Base-by-base conservation (phyloP, 2,113 vertebrate species). In the Lathamus discolor region DNA sequence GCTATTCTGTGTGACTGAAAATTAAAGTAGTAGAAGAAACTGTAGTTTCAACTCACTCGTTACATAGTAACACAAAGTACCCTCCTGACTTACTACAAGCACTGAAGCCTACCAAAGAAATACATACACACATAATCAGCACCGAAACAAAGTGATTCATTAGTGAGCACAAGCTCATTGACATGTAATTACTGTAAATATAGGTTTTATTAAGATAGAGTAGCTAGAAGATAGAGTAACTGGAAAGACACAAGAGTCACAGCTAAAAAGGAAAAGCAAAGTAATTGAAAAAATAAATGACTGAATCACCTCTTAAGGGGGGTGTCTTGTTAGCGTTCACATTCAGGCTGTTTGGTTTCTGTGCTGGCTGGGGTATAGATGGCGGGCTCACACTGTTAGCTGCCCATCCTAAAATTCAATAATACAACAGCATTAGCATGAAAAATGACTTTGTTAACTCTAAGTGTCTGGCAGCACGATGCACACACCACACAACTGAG, bases 371-470 rank as follows among this genome's bases (percentile, higher is more conserved):
- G 84, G 97, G 86, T 66, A 91, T 27, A 63, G 97, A 59, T 3
- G 97, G 96, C 16, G 95, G 92, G 72, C 43, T 96, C 69, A 80
- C 81, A 52, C 37, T 96, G 88, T 82, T 92, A 66, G 96, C 97
- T 92, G 97, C 93, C 98, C 98, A 98, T 80, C 98, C 99, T 99
- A 95, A 77, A 98, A 98, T 93, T 90, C 81, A 96, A 83, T 35
- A 95, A 89, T 20, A 95, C 35, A 97, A 92, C 77, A 55, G 52
- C 25, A 57, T 96, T 91, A 97, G 70, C 15, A 6, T 39, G 35
- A 75, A 49, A 35, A 78, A 73, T 62, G 63, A 37, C 63, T 88
- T 57, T 48, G 43, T 43, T 55, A 76, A 41, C 49, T 64, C 43
- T 1, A 11, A 4, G 13, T 7, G 43, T 27, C 74, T 41, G 68